Base-by-base conservation (phyloP, 92 coral and sea anemone genomes). In the Porites lobata region DNA sequence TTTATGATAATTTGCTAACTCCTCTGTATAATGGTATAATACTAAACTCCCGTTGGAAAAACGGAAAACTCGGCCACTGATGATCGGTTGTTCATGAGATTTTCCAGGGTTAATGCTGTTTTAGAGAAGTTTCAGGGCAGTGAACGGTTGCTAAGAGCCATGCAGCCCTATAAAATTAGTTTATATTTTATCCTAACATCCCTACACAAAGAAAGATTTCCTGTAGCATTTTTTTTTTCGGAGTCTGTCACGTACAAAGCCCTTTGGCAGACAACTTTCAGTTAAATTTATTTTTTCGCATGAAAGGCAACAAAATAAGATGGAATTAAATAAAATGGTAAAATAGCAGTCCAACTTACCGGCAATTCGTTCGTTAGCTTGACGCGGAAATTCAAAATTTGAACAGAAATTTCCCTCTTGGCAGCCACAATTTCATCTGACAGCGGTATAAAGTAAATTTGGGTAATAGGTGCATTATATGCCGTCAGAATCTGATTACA, bases 401-500 rank as follows among this genome's bases (percentile, higher is more conserved):
- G 47, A 38, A 38, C 0, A 38, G 47, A 38, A 38, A 38, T 38
- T 38, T 4, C 6, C 47, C 47, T 38, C 47, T 38, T 38, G 47
- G 47, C 47, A 38, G 47, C 47, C 62, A 24, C 76, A 58, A 65
- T 63, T 81, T 69, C 12, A 79, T 12, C 26, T 21, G 21, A n/a
- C 53, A 70, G 22, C 24, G 38, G 47, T 81, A 56, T 61, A 19
- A 69, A 12, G 38, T 17, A 56, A 29, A 69, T 50, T 82, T 29
- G 32, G 78, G 21, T 82, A 7, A 82, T 43, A 26, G 69, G 58
- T 24, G 75, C 78, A 21, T 20, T 80, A 21, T 50, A 19, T 69
- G 71, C 85, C 18, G 72, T 81, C 56, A 56, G 54, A 65, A 58
- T 54, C 68, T 10, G n/a, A 54, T 70, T 77, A 70, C 54, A 56